Percentiles rank a stretch among this genome's conserved stretches.
These are phyloP conservation scores for Calliopum simillimum DNA, from an alignment of 2,888 invertebrate genomes.

Conservation along the genomic window DNA sequence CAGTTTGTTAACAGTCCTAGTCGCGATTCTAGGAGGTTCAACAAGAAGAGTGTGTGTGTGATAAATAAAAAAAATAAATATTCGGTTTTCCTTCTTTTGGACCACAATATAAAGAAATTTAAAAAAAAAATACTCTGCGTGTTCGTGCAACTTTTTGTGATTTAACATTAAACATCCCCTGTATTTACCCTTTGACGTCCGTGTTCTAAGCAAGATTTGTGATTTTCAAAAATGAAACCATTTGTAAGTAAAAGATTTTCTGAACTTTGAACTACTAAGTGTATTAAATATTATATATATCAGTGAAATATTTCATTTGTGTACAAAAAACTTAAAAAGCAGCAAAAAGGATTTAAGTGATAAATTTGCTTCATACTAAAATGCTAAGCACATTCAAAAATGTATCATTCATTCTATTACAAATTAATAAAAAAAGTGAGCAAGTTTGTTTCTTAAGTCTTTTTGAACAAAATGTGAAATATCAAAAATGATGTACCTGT, in stretches of 20 bases:
- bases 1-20: constrained; percentile 70
- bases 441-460: too few species aligned
- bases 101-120: neutral
- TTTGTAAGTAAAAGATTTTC: constrained; percentile 61
- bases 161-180: constrained; percentile 12
- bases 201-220: constrained; percentile 48
- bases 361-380: too few species aligned
- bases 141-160: constrained; percentile 28
- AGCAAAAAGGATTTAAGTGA: too few species aligned
- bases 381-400: too few species aligned
- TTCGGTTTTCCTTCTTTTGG: constrained; percentile 5
- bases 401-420: too few species aligned
- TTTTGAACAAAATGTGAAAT: too few species aligned
- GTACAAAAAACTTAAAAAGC: too few species aligned
- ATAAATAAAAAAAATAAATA: constrained; percentile 14
- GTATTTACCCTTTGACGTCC: neutral
- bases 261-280: neutral
- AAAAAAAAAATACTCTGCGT: constrained; percentile 22
- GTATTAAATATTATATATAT: too few species aligned
- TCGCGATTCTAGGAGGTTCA: constrained; percentile 68
- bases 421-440: too few species aligned
- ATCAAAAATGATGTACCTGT: too few species aligned
- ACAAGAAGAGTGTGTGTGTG: constrained; percentile 53
- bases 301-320: too few species aligned
- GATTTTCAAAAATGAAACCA: constrained; percentile 61